Evolutionary conservation across 2,113 vertebrate species (phyloP).

Genomic region (Jaculus jaculus): DNA sequence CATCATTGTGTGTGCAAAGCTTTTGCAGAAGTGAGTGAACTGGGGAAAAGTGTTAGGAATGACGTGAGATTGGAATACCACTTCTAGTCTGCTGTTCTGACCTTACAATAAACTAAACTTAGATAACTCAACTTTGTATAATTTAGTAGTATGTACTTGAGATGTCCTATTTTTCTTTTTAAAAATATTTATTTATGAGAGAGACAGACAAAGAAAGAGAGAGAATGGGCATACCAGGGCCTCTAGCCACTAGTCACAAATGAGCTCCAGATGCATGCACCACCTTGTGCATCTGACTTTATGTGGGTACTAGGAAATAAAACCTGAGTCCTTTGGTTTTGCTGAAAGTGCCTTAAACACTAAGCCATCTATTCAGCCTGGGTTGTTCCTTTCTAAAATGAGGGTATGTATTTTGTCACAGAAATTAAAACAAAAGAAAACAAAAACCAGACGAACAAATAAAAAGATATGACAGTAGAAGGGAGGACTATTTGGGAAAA

Average conservation of each 20-base stretch:
- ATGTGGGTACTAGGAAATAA: too few relatives aligned
- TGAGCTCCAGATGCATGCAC: too few relatives aligned
- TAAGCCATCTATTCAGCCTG: too few relatives aligned
- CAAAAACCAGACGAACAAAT: not conserved
- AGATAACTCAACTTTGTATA: slow-evolving; percentile 73
- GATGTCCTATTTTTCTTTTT: slow-evolving; percentile 22
- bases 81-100: slow-evolving; percentile 64
- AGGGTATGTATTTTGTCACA: slow-evolving; percentile 33
- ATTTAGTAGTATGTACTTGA: slow-evolving; percentile 69
- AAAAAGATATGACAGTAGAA: not conserved
- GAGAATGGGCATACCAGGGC: too few relatives aligned
- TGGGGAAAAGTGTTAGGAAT: not conserved
- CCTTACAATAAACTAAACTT: slow-evolving; percentile 82
- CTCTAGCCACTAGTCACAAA: too few relatives aligned
- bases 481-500: not conserved
- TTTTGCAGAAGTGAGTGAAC: not conserved
- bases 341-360: too few relatives aligned
- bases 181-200: too few relatives aligned
- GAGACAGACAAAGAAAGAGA: too few relatives aligned
- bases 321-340: too few relatives aligned
- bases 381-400: slow-evolving; percentile 56
- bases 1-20: not conserved
- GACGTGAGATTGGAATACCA: slow-evolving; percentile 36
- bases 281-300: too few relatives aligned
- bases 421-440: not conserved